Base-by-base conservation (phyloP, 1,140 invertebrate genomes). In the Leptopilina boulardi region DNA sequence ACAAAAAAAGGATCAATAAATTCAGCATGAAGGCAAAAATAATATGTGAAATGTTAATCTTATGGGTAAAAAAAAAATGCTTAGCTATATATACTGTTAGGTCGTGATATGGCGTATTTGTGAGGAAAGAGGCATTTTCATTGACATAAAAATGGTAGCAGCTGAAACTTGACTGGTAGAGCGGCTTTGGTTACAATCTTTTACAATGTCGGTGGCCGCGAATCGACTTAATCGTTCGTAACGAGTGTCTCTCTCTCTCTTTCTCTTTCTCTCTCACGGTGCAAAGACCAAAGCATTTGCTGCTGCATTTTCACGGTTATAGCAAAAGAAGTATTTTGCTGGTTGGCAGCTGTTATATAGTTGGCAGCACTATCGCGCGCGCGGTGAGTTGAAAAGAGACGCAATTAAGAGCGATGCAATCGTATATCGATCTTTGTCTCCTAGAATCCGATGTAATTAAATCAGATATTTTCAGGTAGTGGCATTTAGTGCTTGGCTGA, bases 391-490 rank as follows among this genome's bases (percentile, higher is more conserved):
- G 74, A 77, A 75, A 75, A 70, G 59, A 73, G 51, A 75, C 76
- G 85, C 84, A 88, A 88, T 88, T 88, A 87, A 87, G 85, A 86
- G 79, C 76, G 79, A 80, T 80, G 83, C 80, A 82, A 85, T 81
- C 78, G 83, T 83, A n/a, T n/a, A 85, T 85, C 85, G 88, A 90
- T 90, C 86, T 88, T 89, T 89, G 88, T 90, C 86, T 87, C 84
- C 84, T 84, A 87, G 84, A 87, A 89, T 38, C 84, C 85, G 81
- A 82, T 84, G 86, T 88, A 91, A 89, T 90, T 90, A 89, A 90
- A 89, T 89, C 86, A 82, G 84, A 88, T 88, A 89, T 87, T 88
- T 38, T 88, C 84, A 85, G 86, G 83, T 87, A 84, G 85, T 84
- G 84, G 82, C 84, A 83, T 89, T 87, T 87, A 86, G 81, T 82